These are phyloP conservation scores for Globodera rostochiensis DNA, from an alignment of 1,140 invertebrate genomes.

Conservation along the genomic window DNA sequence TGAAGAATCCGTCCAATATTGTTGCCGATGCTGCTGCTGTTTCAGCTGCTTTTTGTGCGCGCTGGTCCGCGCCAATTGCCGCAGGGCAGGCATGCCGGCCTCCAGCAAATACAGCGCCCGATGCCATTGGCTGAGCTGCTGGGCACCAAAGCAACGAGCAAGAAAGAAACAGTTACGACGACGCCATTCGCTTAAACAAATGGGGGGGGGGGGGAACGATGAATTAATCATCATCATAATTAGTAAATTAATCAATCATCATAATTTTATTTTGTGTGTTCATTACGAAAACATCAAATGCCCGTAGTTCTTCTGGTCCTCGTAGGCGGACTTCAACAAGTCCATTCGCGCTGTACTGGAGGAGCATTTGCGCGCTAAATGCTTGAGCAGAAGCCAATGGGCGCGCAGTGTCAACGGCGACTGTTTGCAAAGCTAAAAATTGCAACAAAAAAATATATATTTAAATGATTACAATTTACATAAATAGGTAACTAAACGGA, in stretches of 20 bases:
- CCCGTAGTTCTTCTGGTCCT: slow-evolving; percentile 26
- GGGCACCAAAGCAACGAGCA: not conserved
- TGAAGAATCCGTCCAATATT: not conserved
- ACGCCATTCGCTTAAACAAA: slow-evolving; percentile 35
- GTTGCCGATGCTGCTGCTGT: not conserved
- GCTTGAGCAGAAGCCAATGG: slow-evolving; percentile 18
- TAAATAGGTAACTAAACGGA: not conserved
- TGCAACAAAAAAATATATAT: not conserved
- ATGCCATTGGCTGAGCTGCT: slow-evolving; percentile 14
- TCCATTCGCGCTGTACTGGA: not conserved
- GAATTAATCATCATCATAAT: too few species aligned
- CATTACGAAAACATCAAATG: slow-evolving; percentile 33
- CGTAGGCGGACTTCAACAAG: slow-evolving; percentile 19
- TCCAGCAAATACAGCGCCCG: slow-evolving; percentile 24
- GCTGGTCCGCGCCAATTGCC: slow-evolving; percentile 29
- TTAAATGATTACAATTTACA: not conserved
- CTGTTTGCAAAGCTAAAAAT: slow-evolving; percentile 17
- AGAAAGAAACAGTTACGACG: slow-evolving; percentile 28
- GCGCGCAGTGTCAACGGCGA: slow-evolving; percentile 23
- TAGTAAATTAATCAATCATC: too few species aligned
- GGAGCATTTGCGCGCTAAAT: slow-evolving; percentile 14
- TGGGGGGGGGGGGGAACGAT: not conserved
- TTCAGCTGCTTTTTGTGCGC: slow-evolving; percentile 2
- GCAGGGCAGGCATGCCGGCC: slow-evolving; percentile 11
- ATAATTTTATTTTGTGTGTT: too few species aligned